A percentile compares a stretch with the other conserved stretches of the same genome.
Evolutionary conservation across 2,888 invertebrate species (phyloP).

Genomic region (Temnothorax unifasciatus): DNA sequence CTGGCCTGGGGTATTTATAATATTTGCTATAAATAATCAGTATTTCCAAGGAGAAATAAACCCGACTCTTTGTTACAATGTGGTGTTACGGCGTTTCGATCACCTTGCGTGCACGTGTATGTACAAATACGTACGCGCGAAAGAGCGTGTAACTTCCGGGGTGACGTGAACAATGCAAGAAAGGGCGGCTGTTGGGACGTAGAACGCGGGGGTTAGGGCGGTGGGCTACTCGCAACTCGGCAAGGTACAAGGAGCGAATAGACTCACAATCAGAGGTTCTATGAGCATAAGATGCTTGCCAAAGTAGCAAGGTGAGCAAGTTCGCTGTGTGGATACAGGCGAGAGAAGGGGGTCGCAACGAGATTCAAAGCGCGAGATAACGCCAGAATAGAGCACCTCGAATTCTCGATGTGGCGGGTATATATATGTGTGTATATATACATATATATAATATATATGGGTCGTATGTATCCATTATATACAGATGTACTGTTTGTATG

Average conservation of each 20-base stretch:
- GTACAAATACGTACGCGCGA: slow-evolving; percentile 69
- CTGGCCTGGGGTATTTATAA: background rate
- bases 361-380: slow-evolving; percentile 55
- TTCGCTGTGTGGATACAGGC: slow-evolving; percentile 53
- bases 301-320: slow-evolving; percentile 62
- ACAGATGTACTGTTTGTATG: slow-evolving; percentile 67
- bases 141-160: slow-evolving; percentile 57
- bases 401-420: slow-evolving; percentile 27
- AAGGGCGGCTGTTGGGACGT: background rate
- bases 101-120: slow-evolving; percentile 44
- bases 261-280: slow-evolving; percentile 59
- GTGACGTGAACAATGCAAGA: slow-evolving; percentile 64
- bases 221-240: slow-evolving; percentile 59
- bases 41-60: background rate
- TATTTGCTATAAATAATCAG: slow-evolving; percentile 15
- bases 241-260: slow-evolving; percentile 64
- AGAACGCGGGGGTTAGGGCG: background rate
- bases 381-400: slow-evolving; percentile 36
- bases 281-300: slow-evolving; percentile 67
- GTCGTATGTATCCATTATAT: slow-evolving; percentile 71
- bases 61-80: background rate
- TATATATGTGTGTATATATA: slow-evolving; percentile 41
- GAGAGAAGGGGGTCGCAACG: slow-evolving; percentile 45
- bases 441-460: slow-evolving; percentile 44
- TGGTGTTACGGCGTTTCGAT: background rate